Percentiles rank a stretch among this genome's conserved stretches.
Conservation (phyloP, 2,113 vertebrate genomes). For the Odocoileus hemionus region DNA sequence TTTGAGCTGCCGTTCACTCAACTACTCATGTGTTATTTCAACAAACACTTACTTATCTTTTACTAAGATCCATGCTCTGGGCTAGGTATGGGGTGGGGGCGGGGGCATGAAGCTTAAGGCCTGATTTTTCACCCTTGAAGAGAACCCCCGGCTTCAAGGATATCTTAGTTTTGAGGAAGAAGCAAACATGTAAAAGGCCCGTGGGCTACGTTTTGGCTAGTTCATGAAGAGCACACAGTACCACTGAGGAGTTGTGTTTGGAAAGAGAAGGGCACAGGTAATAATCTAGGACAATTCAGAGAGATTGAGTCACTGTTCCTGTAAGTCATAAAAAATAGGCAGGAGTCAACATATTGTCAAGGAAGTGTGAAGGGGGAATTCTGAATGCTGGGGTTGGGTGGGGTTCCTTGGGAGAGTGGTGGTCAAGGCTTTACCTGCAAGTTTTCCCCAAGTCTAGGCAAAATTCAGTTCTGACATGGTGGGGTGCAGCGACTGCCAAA, state of each 20-base stretch:
- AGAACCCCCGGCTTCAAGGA: not conserved
- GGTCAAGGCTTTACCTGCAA: not conserved
- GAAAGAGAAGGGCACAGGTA: not conserved
- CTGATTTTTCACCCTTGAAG: not conserved
- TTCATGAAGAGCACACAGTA: not conserved
- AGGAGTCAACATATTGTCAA: not conserved
- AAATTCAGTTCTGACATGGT: not conserved
- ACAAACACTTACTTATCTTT: not conserved
- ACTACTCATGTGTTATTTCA: not conserved
- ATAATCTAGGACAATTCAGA: not conserved
- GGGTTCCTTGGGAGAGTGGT: not conserved
- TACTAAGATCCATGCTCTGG: not conserved
- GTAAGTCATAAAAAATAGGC: not conserved
- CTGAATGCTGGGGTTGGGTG: not conserved
- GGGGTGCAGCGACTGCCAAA: not conserved
- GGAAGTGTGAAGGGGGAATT: not conserved
- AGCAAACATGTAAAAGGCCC: too few species aligned
- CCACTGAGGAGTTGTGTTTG: not conserved
- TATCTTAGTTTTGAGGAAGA: not conserved
- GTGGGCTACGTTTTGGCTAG: not conserved
- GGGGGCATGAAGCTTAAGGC: not conserved
- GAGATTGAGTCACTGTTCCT: not conserved
- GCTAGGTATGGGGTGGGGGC: rapidly evolving
- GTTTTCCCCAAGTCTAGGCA: not conserved
- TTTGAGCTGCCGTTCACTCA: not conserved